These are phyloP conservation scores for Apis dorsata DNA, from an alignment of 1,140 invertebrate genomes.

Conservation along the genomic window DNA sequence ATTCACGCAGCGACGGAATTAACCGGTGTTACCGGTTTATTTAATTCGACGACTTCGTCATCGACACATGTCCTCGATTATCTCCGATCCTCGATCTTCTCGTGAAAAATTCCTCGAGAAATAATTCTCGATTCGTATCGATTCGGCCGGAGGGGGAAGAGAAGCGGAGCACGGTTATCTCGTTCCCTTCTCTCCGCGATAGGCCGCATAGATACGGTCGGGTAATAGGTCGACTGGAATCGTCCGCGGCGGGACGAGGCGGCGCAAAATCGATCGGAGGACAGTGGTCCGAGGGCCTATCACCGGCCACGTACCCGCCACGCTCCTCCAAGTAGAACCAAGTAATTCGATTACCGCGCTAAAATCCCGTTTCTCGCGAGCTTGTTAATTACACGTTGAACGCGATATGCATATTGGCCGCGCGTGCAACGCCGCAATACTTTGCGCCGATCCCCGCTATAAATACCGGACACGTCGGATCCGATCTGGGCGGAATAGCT, in stretches of 20 bases:
- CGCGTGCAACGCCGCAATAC: slow-evolving; percentile 36
- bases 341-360: slow-evolving; percentile 35
- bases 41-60: background rate
- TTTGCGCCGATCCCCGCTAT: slow-evolving; percentile 24
- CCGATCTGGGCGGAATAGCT: slow-evolving; percentile 17
- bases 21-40: background rate
- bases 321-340: background rate
- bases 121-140: slow-evolving; percentile 7
- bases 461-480: slow-evolving; percentile 18
- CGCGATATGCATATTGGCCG: slow-evolving; percentile 26
- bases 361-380: slow-evolving; percentile 33
- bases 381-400: slow-evolving; percentile 32
- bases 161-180: slow-evolving; percentile 9
- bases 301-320: background rate
- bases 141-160: background rate
- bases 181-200: slow-evolving; percentile 43
- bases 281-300: slow-evolving; percentile 35
- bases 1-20: slow-evolving; percentile 2
- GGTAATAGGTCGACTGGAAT: slow-evolving; percentile 30
- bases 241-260: background rate
- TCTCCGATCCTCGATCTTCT: too few relatives aligned
- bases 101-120: too few relatives aligned
- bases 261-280: slow-evolving; percentile 45
- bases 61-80: too few relatives aligned
- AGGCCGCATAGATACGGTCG: slow-evolving; percentile 46